Conservation (phyloP, 2,888 invertebrate genomes). For the Caenorhabditis uteleia region DNA sequence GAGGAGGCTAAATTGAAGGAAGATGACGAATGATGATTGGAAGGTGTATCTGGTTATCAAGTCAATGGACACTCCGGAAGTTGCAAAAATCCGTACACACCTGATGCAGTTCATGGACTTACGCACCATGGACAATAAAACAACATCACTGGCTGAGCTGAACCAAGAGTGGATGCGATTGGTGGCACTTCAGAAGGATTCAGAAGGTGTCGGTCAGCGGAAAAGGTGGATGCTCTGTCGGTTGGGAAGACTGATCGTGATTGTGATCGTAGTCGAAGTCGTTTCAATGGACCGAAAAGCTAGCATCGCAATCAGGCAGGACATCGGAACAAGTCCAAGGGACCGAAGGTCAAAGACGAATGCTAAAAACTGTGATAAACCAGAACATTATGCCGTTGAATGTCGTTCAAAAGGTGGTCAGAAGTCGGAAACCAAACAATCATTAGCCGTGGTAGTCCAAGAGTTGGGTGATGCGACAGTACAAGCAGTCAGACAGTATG, state of each 20-base stretch:
- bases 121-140: background rate
- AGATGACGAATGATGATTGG: background rate
- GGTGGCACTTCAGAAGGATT: background rate
- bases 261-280: too few relatives aligned
- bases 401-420: background rate
- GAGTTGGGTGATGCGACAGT: background rate
- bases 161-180: background rate
- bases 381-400: background rate
- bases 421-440: too few relatives aligned
- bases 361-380: background rate
- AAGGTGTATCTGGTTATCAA: background rate
- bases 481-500: too few relatives aligned
- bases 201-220: background rate
- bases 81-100: background rate
- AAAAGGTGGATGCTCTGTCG: too few relatives aligned
- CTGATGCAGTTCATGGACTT: background rate
- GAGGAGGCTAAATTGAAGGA: background rate
- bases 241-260: too few relatives aligned
- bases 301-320: too few relatives aligned
- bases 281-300: too few relatives aligned
- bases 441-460: background rate
- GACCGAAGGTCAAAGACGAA: too few relatives aligned
- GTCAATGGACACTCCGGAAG: background rate
- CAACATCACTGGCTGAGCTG: too few relatives aligned
- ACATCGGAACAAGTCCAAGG: too few relatives aligned